These are phyloP conservation scores for Stenchaetothrips biformis DNA, from an alignment of 2,888 invertebrate species.

Conservation along the genomic window DNA sequence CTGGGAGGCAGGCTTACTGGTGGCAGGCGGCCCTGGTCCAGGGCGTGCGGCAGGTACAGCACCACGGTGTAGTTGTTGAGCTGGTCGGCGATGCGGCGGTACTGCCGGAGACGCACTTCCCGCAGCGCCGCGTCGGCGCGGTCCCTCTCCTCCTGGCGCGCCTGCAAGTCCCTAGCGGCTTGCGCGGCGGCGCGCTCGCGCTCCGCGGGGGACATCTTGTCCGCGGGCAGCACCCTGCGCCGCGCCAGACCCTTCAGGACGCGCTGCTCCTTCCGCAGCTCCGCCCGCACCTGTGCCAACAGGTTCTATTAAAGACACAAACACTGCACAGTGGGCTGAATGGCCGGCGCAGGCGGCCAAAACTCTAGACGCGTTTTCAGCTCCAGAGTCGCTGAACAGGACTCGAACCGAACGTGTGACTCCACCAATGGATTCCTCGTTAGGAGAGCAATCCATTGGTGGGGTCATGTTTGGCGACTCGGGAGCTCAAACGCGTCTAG, in stretches of 20 bases:
- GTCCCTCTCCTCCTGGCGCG: constrained; percentile 3
- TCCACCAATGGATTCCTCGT: too few relatives aligned
- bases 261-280: background rate
- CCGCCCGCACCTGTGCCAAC: background rate
- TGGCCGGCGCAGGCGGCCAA: too few relatives aligned
- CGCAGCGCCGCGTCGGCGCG: background rate
- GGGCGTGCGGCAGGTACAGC: constrained; percentile 6
- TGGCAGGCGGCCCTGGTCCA: background rate
- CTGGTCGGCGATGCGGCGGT: background rate
- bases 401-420: too few relatives aligned
- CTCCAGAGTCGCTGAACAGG: too few relatives aligned
- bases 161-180: background rate
- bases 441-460: too few relatives aligned
- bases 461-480: too few relatives aligned
- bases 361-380: too few relatives aligned
- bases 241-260: background rate
- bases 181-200: background rate
- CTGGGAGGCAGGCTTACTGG: too few relatives aligned
- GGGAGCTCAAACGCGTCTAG: too few relatives aligned
- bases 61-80: background rate
- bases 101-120: background rate
- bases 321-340: too few relatives aligned
- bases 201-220: background rate
- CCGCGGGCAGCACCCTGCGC: background rate
- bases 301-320: too few relatives aligned